A percentile compares a stretch with the other conserved stretches of the same genome.
Conservation (phyloP, 2,888 invertebrate genomes). For the Sminthurides aquaticus region DNA sequence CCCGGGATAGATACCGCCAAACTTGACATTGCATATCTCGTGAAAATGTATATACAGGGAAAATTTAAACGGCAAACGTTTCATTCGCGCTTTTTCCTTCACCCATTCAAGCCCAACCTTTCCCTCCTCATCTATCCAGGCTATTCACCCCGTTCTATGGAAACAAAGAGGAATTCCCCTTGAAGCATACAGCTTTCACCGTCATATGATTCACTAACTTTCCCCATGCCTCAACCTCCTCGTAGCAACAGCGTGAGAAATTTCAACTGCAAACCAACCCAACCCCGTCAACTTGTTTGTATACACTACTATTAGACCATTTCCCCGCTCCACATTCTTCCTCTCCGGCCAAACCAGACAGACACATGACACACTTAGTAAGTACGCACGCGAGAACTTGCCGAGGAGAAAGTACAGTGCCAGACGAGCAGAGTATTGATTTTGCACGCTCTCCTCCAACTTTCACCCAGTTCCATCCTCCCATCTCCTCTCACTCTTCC, state of each 20-base stretch:
- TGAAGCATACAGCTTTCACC: neutral
- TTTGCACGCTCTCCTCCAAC: constrained; percentile 12
- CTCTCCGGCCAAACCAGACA: neutral
- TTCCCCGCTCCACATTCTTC: too few relatives aligned
- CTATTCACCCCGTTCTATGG: neutral
- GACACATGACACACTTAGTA: neutral
- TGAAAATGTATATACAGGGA: too few relatives aligned
- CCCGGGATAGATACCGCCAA: neutral
- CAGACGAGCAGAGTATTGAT: constrained; percentile 25
- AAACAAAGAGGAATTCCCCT: neutral
- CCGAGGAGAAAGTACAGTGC: constrained; percentile 12
- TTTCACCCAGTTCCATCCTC: neutral
- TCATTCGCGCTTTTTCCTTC: neutral
- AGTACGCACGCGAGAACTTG: neutral
- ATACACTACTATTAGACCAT: neutral
- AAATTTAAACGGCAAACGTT: too few relatives aligned
- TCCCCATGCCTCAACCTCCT: neutral
- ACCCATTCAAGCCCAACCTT: neutral
- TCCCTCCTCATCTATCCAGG: neutral
- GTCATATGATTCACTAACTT: neutral
- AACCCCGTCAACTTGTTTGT: neutral
- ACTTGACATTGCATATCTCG: neutral
- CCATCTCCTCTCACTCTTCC: neutral
- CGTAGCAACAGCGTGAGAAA: neutral
- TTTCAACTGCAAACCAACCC: neutral